These are phyloP conservation scores for Aphrophora alni DNA, from an alignment of 2,888 invertebrate species.

Conservation along the genomic window DNA sequence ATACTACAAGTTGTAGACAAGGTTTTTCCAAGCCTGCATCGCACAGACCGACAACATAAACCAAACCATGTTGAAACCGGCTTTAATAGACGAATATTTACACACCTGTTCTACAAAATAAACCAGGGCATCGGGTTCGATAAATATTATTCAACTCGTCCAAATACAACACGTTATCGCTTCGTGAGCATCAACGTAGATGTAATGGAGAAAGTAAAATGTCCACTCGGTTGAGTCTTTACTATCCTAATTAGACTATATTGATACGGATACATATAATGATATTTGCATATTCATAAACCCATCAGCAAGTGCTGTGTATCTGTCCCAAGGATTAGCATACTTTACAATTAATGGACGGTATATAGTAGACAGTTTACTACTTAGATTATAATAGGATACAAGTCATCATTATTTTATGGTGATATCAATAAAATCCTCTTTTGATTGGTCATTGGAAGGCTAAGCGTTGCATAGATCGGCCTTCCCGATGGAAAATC, in stretches of 20 bases:
- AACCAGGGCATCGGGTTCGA: not conserved
- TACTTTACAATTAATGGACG: not conserved
- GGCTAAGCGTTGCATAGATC: no score
- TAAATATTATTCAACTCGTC: not conserved
- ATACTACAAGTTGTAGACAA: no score
- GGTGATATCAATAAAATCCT: not conserved
- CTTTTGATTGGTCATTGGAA: not conserved
- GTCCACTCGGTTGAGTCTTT: not conserved
- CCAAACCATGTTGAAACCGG: no score
- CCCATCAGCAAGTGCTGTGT: not conserved
- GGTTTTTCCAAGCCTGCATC: no score
- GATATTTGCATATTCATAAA: not conserved
- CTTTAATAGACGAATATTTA: not conserved
- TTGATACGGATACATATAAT: not conserved
- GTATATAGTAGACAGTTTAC: not conserved
- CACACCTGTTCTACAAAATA: not conserved
- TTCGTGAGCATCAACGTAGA: not conserved
- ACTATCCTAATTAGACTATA: slow-evolving; percentile 2
- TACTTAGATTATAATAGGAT: not conserved
- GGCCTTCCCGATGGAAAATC: no score
- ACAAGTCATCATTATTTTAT: not conserved
- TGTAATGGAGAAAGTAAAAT: not conserved
- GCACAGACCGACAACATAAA: no score
- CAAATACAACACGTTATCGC: not conserved
- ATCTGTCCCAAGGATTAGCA: not conserved